phyloP scores from a whole-genome alignment of 1,140 invertebrate species.

The Meloidogyne floridensis region DNA sequence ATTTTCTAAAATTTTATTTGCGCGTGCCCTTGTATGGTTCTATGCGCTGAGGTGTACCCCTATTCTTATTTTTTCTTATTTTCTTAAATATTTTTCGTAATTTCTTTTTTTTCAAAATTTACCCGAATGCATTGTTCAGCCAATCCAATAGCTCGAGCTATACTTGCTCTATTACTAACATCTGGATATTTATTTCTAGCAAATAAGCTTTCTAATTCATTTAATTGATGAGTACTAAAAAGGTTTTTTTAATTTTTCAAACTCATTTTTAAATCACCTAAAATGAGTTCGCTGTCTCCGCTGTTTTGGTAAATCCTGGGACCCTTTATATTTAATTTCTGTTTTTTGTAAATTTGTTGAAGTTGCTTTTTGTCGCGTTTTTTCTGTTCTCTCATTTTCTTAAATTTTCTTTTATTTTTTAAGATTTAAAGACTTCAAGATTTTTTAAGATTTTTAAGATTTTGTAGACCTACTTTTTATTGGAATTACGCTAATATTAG shows the following conservation, averaged over 20 bases:
- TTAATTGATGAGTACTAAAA: slow-evolving; percentile 23
- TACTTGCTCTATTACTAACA: slow-evolving; percentile 24
- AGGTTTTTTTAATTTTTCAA: neutral
- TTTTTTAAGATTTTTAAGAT: neutral
- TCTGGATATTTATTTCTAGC: slow-evolving; percentile 29
- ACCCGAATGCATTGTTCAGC: slow-evolving; percentile 30
- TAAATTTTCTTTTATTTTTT: too few species aligned
- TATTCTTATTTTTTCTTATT: too few species aligned
- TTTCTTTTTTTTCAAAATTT: neutral
- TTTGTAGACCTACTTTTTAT: neutral
- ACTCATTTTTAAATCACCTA: neutral
- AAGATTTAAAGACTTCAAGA: neutral
- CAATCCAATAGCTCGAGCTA: slow-evolving; percentile 26
- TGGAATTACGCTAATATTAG: neutral
- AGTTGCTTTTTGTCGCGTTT: neutral
- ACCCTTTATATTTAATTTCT: neutral
- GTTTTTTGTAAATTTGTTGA: neutral
- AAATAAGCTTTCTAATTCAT: slow-evolving; percentile 24
- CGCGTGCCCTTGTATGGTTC: too few species aligned
- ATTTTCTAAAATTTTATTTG: neutral
- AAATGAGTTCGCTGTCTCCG: slow-evolving; percentile 22
- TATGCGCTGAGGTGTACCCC: too few species aligned
- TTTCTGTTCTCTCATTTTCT: neutral
- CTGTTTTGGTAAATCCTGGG: neutral
- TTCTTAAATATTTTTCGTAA: neutral